Conservation (phyloP, 2,113 vertebrate genomes). For the Haemorhous mexicanus region DNA sequence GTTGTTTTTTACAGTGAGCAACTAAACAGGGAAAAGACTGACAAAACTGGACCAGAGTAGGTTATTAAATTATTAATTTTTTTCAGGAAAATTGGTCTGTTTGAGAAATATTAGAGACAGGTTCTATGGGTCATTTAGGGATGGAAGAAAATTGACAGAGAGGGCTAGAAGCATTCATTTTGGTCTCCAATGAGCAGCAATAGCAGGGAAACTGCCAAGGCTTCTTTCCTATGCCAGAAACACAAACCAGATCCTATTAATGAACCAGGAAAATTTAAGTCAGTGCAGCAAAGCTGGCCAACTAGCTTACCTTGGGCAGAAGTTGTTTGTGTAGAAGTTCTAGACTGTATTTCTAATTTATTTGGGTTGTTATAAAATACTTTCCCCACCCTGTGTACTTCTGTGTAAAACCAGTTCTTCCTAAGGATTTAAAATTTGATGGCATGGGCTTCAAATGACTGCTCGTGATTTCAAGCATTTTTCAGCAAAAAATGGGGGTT, state of each 20-base stretch:
- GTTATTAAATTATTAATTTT: neutral
- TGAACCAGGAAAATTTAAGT: conserved; percentile 32
- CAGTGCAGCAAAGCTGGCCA: neutral
- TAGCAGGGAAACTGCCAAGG: neutral
- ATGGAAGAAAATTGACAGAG: neutral
- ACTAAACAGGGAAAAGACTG: neutral
- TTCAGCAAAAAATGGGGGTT: neutral
- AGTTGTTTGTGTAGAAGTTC: neutral
- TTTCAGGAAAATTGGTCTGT: neutral
- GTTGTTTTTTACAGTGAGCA: neutral
- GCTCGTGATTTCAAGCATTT: neutral
- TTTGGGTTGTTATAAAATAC: neutral
- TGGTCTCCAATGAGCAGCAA: neutral
- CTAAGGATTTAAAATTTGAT: neutral
- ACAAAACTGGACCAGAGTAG: neutral
- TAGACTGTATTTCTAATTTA: neutral
- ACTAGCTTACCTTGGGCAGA: neutral
- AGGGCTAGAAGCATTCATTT: neutral
- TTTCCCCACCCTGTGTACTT: neutral
- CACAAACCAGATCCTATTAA: conserved; percentile 4
- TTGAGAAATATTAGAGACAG: neutral
- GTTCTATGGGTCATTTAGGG: neutral
- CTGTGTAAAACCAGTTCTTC: neutral
- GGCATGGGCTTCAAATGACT: neutral
- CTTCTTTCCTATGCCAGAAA: conserved; percentile 12